phyloP scores from a whole-genome alignment of 2,888 invertebrate species.

The Pollenia labialis region DNA sequence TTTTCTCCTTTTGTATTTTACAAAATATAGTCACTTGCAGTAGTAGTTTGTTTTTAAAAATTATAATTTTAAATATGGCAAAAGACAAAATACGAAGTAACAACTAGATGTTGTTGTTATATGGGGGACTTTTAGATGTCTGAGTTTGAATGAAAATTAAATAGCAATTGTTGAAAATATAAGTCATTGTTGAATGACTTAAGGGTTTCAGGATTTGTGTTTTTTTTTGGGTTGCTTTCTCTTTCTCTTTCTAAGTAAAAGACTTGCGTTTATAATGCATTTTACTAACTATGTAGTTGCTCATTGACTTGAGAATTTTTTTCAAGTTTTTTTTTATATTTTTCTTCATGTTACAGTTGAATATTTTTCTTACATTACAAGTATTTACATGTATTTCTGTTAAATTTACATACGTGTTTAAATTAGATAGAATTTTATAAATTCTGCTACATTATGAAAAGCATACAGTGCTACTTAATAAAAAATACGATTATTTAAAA shows the following conservation, averaged over 20 bases:
- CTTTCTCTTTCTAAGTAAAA: constrained; percentile 14
- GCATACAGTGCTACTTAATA: background rate
- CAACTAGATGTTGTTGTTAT: background rate
- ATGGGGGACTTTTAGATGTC: background rate
- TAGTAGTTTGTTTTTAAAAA: constrained; percentile 15
- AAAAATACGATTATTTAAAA: no score
- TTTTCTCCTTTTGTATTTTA: background rate
- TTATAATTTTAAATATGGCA: constrained; percentile 43
- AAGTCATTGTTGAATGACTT: constrained; percentile 53
- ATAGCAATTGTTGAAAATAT: constrained; percentile 57
- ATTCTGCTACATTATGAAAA: no score
- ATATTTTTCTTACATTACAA: constrained; percentile 48
- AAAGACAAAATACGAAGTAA: background rate
- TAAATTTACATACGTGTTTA: background rate
- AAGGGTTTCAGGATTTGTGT: constrained; percentile 11
- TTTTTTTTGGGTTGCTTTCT: background rate
- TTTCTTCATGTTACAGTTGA: constrained; percentile 31
- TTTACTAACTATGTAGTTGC: constrained; percentile 41
- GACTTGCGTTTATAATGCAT: constrained; percentile 48
- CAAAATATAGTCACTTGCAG: constrained; percentile 32
- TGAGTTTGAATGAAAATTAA: constrained; percentile 35
- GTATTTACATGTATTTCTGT: constrained; percentile 8
- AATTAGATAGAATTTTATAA: background rate
- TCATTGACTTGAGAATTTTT: constrained; percentile 51
- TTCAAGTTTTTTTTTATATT: background rate